A percentile compares a stretch with the other conserved stretches of the same genome.
These are phyloP conservation scores for Neodiprion virginianus DNA, from an alignment of 1,140 invertebrate species.

Conservation along the genomic window DNA sequence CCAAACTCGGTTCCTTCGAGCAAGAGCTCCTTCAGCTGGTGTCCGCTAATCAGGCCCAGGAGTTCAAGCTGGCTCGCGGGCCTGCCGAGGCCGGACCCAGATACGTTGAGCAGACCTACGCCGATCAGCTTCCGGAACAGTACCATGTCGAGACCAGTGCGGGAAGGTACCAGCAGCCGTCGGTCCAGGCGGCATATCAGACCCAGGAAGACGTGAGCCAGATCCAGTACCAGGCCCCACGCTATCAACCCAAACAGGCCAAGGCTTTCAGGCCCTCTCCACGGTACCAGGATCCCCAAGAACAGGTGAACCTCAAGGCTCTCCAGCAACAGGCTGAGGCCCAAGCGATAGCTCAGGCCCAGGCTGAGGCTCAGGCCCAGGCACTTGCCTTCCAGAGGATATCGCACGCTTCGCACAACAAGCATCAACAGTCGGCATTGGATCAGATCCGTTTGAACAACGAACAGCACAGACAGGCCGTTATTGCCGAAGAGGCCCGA, in stretches of 20 bases:
- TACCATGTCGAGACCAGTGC: slow-evolving; percentile 58
- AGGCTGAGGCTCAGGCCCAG: slow-evolving; percentile 50
- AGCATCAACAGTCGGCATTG: slow-evolving; percentile 50
- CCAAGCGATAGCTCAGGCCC: slow-evolving; percentile 47
- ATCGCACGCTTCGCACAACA: slow-evolving; percentile 50
- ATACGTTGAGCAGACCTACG: slow-evolving; percentile 37
- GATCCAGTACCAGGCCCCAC: slow-evolving; percentile 17
- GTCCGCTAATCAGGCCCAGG: slow-evolving; percentile 54
- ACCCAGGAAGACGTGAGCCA: slow-evolving; percentile 36
- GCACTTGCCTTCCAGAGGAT: slow-evolving; percentile 56
- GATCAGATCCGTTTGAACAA: slow-evolving; percentile 52
- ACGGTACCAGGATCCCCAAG: slow-evolving; percentile 50
- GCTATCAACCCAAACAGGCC: slow-evolving; percentile 18
- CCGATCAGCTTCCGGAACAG: slow-evolving; percentile 47
- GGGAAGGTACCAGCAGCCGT: slow-evolving; percentile 32
- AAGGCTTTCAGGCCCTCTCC: slow-evolving; percentile 38
- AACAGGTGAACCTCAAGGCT: slow-evolving; percentile 34
- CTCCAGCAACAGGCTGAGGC: slow-evolving; percentile 38
- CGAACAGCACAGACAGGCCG: slow-evolving; percentile 50
- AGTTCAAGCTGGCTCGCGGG: slow-evolving; percentile 43
- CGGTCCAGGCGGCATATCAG: slow-evolving; percentile 28
- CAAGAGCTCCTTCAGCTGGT: slow-evolving; percentile 53
- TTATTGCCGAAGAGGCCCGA: slow-evolving; percentile 52
- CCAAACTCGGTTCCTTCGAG: slow-evolving; percentile 52
- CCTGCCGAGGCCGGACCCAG: slow-evolving; percentile 36